A percentile compares a stretch with the other conserved stretches of the same genome.
Evolutionary conservation across 2,113 vertebrate species (phyloP).

Genomic region (Lamprologus callipterus): DNA sequence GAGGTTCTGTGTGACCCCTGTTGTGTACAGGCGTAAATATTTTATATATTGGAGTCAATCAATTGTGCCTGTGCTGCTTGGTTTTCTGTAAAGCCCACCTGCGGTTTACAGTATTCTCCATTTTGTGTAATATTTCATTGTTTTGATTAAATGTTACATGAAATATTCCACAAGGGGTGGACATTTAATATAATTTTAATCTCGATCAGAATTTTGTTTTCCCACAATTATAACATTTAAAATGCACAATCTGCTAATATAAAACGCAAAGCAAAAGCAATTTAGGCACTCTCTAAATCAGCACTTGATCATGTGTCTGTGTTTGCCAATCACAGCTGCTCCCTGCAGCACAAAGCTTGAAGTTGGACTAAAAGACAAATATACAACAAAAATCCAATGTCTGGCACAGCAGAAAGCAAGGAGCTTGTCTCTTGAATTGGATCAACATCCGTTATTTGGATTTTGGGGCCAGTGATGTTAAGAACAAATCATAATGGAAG

Average conservation of each 20-base stretch:
- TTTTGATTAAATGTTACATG: background rate
- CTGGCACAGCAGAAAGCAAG: background rate
- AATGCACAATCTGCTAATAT: background rate
- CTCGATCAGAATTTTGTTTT: background rate
- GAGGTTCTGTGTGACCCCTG: slow-evolving; percentile 12
- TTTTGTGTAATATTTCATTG: background rate
- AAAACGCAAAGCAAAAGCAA: background rate
- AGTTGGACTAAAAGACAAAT: background rate
- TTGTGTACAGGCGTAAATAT: slow-evolving; percentile 22
- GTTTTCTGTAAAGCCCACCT: background rate
- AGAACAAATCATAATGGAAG: background rate
- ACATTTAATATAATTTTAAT: background rate
- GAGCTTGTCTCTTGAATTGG: background rate
- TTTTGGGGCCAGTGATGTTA: background rate
- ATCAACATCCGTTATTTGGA: background rate
- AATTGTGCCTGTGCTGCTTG: slow-evolving; percentile 1
- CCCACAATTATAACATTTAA: background rate
- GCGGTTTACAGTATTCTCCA: background rate
- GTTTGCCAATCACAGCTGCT: background rate
- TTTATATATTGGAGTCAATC: slow-evolving; percentile 43
- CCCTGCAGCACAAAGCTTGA: background rate
- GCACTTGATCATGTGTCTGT: background rate
- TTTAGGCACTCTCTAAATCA: background rate
- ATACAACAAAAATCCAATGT: background rate
- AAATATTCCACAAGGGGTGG: background rate